Evolutionary conservation across 2,113 vertebrate species (phyloP).

Genomic region (Leptocoma aspasia): DNA sequence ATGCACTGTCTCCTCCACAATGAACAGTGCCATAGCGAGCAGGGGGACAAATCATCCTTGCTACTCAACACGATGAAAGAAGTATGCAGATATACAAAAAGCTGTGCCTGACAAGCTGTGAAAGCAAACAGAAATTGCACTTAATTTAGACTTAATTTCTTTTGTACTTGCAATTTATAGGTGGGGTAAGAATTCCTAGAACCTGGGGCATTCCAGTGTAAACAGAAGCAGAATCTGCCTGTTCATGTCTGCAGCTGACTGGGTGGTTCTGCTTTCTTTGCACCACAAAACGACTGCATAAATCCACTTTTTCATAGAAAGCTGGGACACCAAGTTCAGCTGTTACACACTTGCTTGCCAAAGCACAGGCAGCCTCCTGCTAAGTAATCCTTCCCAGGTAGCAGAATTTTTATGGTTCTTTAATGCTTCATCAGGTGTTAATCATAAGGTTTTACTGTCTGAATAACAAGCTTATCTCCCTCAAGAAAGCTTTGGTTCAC

Average conservation of each 20-base stretch:
- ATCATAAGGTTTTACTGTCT: slow-evolving; percentile 29
- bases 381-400: slow-evolving; percentile 31
- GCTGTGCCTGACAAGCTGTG: not conserved
- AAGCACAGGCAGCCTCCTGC: not conserved
- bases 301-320: not conserved
- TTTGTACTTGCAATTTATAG: not conserved
- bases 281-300: not conserved
- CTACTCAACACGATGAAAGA: not conserved
- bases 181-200: not conserved
- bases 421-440: slow-evolving; percentile 45
- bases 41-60: not conserved
- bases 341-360: not conserved
- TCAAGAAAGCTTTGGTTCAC: slow-evolving; percentile 28
- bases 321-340: not conserved
- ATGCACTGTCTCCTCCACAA: not conserved
- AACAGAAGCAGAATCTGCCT: not conserved
- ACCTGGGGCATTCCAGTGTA: accelerated
- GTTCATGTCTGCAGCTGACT: not conserved
- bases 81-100: not conserved
- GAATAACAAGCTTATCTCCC: slow-evolving; percentile 32
- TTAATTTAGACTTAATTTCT: not conserved
- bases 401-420: slow-evolving; percentile 31
- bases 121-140: not conserved
- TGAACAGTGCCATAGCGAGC: accelerated
- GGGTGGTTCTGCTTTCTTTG: not conserved